These are phyloP conservation scores for Poeciliopsis presidionis DNA, from an alignment of 2,797 vertebrate genomes.

Conservation along the genomic window DNA sequence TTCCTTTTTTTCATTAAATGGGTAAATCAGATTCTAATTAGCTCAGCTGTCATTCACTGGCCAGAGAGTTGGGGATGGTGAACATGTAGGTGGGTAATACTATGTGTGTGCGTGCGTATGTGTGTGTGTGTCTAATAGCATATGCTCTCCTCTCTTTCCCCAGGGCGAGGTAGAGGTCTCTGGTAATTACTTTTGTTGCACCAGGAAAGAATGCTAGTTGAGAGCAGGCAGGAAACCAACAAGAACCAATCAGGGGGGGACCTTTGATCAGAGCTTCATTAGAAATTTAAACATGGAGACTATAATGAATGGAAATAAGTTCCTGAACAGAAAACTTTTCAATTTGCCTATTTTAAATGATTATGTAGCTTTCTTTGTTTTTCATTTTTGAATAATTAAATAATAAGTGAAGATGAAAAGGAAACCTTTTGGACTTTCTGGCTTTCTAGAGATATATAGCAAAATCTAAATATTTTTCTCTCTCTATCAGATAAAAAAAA, in stretches of 20 bases:
- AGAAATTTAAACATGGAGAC: slow-evolving; percentile 32
- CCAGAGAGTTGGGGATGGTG: slow-evolving; percentile 64
- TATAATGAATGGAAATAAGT: slow-evolving; percentile 1
- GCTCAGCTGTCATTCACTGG: slow-evolving; percentile 79
- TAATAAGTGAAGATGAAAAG: slow-evolving; percentile 42
- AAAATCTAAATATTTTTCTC: slow-evolving; percentile 40
- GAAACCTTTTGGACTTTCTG: slow-evolving; percentile 62
- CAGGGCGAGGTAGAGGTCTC: slow-evolving; percentile 69
- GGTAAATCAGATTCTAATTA: slow-evolving; percentile 88
- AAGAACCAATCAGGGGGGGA: slow-evolving; percentile 62
- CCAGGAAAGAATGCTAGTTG: slow-evolving; percentile 64
- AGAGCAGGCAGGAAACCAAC: slow-evolving; percentile 59
- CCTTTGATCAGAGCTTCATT: slow-evolving; percentile 51
- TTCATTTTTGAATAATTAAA: slow-evolving; percentile 44
- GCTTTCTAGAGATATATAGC: slow-evolving; percentile 52
- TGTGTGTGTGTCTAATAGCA: slow-evolving; percentile 48
- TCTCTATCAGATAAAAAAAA: neutral
- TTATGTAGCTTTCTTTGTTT: slow-evolving; percentile 35
- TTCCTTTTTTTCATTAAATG: slow-evolving; percentile 79
- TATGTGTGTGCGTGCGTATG: slow-evolving; percentile 19
- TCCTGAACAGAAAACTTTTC: neutral
- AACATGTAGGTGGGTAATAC: slow-evolving; percentile 72
- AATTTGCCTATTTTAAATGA: slow-evolving; percentile 22
- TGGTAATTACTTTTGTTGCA: slow-evolving; percentile 83
- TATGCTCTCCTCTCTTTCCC: slow-evolving; percentile 77